phyloP scores from a whole-genome alignment of 2,888 invertebrate genomes.

The Pogonocherus hispidulus region DNA sequence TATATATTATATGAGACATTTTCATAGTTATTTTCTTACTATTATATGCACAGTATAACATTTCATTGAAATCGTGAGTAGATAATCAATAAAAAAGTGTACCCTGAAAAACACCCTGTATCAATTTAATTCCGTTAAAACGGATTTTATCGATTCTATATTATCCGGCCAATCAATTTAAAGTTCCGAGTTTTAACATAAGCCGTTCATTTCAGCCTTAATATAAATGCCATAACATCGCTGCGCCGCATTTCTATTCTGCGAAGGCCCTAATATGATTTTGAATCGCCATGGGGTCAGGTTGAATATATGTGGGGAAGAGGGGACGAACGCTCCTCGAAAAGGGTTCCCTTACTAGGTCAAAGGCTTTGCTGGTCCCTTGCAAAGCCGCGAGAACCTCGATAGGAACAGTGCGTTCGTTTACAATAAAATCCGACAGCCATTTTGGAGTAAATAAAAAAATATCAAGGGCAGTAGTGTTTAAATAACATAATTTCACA shows the following conservation, averaged over 20 bases:
- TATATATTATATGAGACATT: not conserved
- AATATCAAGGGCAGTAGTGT: too few relatives aligned
- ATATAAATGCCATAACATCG: slow-evolving; percentile 27
- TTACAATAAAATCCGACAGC: too few relatives aligned
- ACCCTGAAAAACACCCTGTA: too few relatives aligned
- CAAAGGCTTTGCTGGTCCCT: slow-evolving; percentile 24
- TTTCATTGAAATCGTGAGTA: too few relatives aligned
- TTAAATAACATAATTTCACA: too few relatives aligned
- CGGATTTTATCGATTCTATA: not conserved
- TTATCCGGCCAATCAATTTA: slow-evolving; percentile 27
- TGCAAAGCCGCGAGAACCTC: not conserved
- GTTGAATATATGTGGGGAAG: slow-evolving; percentile 21
- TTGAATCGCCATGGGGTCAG: slow-evolving; percentile 33
- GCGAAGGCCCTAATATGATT: slow-evolving; percentile 29
- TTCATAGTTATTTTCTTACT: too few relatives aligned
- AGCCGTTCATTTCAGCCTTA: slow-evolving; percentile 23
- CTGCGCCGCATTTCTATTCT: slow-evolving; percentile 29
- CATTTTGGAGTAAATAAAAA: too few relatives aligned
- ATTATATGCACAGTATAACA: too few relatives aligned
- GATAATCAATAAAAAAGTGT: too few relatives aligned
- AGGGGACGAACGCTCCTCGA: slow-evolving; percentile 8
- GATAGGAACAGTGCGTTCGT: too few relatives aligned
- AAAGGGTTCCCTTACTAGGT: slow-evolving; percentile 27
- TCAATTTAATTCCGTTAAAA: not conserved
- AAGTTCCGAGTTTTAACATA: slow-evolving; percentile 10